Percentiles rank a stretch among this genome's conserved stretches.
Conservation (phyloP, 2,113 vertebrate species). For the Lanius ludovicianus region DNA sequence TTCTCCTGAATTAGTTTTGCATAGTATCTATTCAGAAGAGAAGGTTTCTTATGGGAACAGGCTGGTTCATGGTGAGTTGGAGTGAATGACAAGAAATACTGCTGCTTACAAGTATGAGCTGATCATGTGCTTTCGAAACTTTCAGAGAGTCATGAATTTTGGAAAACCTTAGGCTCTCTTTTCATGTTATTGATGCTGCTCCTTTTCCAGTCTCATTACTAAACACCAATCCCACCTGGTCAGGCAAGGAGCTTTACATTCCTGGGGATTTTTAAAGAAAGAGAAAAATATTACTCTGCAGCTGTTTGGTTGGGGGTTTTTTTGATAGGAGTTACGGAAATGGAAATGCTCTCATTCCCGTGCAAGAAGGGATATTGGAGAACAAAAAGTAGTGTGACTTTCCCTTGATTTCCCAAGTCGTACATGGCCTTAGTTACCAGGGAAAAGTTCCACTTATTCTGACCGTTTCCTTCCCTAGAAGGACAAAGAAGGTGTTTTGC, state of each 20-base stretch:
- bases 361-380: not conserved
- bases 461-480: not conserved
- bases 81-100: not conserved
- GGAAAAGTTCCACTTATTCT: not conserved
- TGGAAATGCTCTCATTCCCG: not conserved
- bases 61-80: not conserved
- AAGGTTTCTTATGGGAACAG: not conserved
- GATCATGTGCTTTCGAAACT: not conserved
- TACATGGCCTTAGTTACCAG: not conserved
- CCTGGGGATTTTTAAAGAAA: not conserved
- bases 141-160: not conserved
- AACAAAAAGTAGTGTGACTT: not conserved
- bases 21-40: not conserved
- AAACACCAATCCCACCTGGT: not conserved
- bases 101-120: not conserved
- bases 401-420: not conserved
- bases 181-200: not conserved
- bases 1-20: not conserved
- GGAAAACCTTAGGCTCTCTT: not conserved
- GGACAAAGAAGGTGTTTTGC: conserved; percentile 52
- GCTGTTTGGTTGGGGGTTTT: not conserved
- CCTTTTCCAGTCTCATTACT: not conserved
- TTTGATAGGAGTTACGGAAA: not conserved
- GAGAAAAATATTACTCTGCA: not conserved
- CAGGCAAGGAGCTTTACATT: not conserved